Percentiles rank a stretch among this genome's conserved stretches.
Conservation (phyloP, 2,113 vertebrate species). For the Myotis yumanensis region DNA sequence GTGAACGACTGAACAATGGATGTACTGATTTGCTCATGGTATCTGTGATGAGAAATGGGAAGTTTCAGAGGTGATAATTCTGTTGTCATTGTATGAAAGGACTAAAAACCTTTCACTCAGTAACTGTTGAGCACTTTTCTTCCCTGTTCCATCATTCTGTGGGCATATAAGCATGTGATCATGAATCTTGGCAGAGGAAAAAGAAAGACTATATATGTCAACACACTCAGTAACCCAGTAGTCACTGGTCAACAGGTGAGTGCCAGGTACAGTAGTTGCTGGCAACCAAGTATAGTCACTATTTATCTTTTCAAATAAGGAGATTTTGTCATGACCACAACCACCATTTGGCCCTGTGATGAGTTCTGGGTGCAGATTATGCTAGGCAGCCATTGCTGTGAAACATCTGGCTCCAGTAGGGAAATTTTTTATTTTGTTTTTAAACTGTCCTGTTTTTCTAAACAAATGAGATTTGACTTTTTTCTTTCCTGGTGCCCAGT, state of each 20-base stretch:
- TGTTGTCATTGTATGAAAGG: background rate
- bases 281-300: background rate
- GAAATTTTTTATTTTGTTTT: background rate
- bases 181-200: background rate
- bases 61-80: background rate
- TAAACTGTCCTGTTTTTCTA: background rate
- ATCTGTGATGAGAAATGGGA: background rate
- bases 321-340: background rate
- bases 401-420: background rate
- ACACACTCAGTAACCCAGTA: background rate
- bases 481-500: background rate
- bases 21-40: background rate
- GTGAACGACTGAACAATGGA: background rate
- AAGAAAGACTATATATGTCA: background rate
- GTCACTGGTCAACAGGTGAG: background rate
- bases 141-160: background rate
- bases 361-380: background rate
- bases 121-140: background rate
- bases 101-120: background rate
- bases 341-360: background rate
- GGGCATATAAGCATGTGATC: background rate
- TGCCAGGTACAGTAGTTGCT: background rate
- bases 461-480: background rate
- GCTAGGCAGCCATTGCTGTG: background rate
- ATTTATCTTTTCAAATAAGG: background rate